Percentiles rank a stretch among this genome's conserved stretches.
Conservation (phyloP, 2,888 invertebrate genomes). For the Andrena hattorfiana region DNA sequence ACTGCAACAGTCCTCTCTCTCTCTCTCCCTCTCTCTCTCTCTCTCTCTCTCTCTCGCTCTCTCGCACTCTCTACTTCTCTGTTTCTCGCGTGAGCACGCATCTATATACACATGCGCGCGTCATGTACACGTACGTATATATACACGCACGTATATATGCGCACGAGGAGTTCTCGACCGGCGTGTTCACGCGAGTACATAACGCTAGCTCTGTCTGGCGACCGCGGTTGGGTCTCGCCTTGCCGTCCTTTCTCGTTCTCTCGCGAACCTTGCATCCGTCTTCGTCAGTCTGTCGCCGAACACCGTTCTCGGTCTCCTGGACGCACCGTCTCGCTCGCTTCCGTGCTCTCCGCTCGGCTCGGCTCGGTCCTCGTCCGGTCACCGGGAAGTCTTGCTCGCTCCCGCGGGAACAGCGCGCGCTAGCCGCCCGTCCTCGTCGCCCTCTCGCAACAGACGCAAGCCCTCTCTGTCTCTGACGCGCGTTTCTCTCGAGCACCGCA, state of each 20-base stretch:
- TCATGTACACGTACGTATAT: background rate
- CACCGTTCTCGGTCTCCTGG: slow-evolving; percentile 48
- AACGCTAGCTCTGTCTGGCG: slow-evolving; percentile 55
- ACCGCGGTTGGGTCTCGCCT: slow-evolving; percentile 29
- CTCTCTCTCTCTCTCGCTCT: slow-evolving; percentile 34
- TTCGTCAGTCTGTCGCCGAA: slow-evolving; percentile 58
- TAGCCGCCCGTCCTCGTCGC: background rate
- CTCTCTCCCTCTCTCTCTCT: slow-evolving; percentile 25
- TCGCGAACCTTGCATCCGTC: slow-evolving; percentile 61
- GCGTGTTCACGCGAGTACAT: slow-evolving; percentile 62
- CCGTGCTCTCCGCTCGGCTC: slow-evolving; percentile 45
- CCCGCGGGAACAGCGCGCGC: slow-evolving; percentile 54
- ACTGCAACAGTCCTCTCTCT: slow-evolving; percentile 54
- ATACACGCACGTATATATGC: background rate
- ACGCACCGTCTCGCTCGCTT: slow-evolving; percentile 54
- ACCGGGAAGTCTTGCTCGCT: slow-evolving; percentile 57
- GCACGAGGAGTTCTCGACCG: slow-evolving; percentile 39
- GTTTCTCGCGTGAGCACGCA: slow-evolving; percentile 48
- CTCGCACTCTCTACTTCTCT: slow-evolving; percentile 31
- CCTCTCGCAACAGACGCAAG: no score
- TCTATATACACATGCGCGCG: slow-evolving; percentile 1
- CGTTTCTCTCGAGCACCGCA: slow-evolving; percentile 76
- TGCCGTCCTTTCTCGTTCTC: slow-evolving; percentile 48
- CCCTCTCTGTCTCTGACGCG: slow-evolving; percentile 53
- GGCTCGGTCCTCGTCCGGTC: slow-evolving; percentile 49